These are phyloP conservation scores for Ips typographus DNA, from an alignment of 1,140 invertebrate species.

Conservation along the genomic window DNA sequence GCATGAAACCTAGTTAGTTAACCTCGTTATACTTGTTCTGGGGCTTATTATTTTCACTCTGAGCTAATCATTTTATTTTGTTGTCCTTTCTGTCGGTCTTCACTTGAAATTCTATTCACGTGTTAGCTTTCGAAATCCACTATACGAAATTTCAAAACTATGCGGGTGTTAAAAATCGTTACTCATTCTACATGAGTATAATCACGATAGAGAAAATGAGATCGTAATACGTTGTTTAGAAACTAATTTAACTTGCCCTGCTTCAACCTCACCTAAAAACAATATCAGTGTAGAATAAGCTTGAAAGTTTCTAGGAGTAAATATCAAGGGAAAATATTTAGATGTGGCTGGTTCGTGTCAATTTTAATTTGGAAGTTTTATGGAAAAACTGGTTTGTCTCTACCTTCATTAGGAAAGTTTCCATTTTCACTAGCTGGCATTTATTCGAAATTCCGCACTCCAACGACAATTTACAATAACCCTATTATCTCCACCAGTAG, in stretches of 20 bases:
- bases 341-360: not conserved
- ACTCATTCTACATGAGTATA: too few species aligned
- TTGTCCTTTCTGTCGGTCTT: too few species aligned
- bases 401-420: not conserved
- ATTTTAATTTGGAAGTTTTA: conserved; percentile 2
- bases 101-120: too few species aligned
- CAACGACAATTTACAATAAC: not conserved
- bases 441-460: not conserved
- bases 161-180: too few species aligned
- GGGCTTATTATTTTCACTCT: conserved; percentile 2
- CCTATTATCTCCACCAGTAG: not conserved
- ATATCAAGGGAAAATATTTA: conserved; percentile 9
- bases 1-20: conserved; percentile 7
- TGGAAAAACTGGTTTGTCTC: conserved; percentile 1
- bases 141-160: too few species aligned
- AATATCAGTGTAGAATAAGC: not conserved
- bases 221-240: not conserved
- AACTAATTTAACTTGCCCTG: conserved; percentile 3
- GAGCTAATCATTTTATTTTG: too few species aligned
- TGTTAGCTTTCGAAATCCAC: too few species aligned
- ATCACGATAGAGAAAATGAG: too few species aligned
- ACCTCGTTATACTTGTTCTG: conserved; percentile 19
- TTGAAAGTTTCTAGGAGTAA: not conserved
- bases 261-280: conserved; percentile 4
- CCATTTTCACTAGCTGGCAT: too few species aligned